phyloP scores from a whole-genome alignment of 1,140 invertebrate species.

The Oreohelix idahoensis region DNA sequence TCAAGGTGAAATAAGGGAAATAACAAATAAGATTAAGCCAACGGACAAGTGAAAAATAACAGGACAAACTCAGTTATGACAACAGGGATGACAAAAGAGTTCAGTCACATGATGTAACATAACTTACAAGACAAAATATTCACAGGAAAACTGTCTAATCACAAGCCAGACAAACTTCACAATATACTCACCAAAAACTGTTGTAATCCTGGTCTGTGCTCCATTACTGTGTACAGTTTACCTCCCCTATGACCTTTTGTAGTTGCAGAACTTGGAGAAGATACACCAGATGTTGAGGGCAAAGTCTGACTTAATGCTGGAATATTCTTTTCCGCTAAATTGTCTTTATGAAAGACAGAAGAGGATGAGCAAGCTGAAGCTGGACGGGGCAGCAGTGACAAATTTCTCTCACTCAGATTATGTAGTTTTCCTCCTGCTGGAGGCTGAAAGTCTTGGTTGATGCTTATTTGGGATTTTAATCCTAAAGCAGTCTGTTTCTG shows the following conservation, averaged over 20 bases:
- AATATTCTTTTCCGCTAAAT: constrained; percentile 61
- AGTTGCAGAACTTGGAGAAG: not conserved
- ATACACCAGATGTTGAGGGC: constrained; percentile 21
- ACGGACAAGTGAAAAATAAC: too few species aligned
- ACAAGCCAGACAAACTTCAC: not conserved
- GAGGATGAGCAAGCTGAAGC: constrained; percentile 47
- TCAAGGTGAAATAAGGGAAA: too few species aligned
- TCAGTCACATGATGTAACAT: too few species aligned
- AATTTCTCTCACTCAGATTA: not conserved
- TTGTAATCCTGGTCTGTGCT: not conserved
- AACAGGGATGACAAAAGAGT: too few species aligned
- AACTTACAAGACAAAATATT: too few species aligned
- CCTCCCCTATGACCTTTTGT: constrained; percentile 25
- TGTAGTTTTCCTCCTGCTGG: too few species aligned
- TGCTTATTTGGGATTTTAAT: not conserved
- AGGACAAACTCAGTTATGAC: too few species aligned
- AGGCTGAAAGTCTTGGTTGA: not conserved
- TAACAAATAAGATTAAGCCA: too few species aligned
- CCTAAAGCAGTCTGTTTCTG: not conserved
- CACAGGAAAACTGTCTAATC: too few species aligned
- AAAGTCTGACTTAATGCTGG: constrained; percentile 50
- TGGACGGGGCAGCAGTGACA: constrained; percentile 27
- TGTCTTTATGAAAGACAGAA: constrained; percentile 54
- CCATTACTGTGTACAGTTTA: constrained; percentile 32
- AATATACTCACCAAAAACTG: not conserved